Evolutionary conservation across 2,797 vertebrate species (phyloP).

Genomic region (Schizothorax lantsangensis): DNA sequence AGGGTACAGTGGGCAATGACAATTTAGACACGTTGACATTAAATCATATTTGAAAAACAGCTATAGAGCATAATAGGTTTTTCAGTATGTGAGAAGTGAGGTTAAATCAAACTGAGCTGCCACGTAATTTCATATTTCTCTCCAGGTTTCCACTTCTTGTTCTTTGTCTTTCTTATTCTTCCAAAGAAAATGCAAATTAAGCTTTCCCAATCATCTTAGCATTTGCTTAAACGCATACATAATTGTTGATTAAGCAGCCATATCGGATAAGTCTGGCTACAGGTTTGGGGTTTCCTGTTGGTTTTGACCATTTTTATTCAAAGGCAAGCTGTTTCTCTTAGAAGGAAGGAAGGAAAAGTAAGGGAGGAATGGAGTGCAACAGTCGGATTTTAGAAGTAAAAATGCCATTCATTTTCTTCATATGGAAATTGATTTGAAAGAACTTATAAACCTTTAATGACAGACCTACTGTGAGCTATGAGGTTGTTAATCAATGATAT

Average conservation of each 20-base stretch:
- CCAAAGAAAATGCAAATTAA: conserved; percentile 2
- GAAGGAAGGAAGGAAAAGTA: neutral
- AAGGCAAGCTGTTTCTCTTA: neutral
- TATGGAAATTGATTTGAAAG: neutral
- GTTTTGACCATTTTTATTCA: neutral
- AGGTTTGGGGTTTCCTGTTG: neutral
- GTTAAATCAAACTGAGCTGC: conserved; percentile 24
- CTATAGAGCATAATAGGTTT: conserved; percentile 13
- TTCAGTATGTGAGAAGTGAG: neutral
- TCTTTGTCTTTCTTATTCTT: conserved; percentile 16
- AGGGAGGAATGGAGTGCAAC: neutral
- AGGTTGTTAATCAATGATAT: neutral
- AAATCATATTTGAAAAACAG: conserved; percentile 34
- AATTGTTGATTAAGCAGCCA: neutral
- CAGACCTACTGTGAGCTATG: neutral
- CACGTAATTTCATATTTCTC: conserved; percentile 13
- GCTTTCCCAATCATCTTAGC: neutral
- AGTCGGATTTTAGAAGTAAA: neutral
- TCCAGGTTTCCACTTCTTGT: neutral
- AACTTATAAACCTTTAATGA: neutral
- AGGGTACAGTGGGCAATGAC: conserved; percentile 21
- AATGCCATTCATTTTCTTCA: neutral
- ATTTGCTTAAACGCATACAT: neutral
- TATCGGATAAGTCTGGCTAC: neutral
- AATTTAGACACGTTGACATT: conserved; percentile 27